A percentile compares a stretch with the other conserved stretches of the same genome.
Evolutionary conservation across 2,113 vertebrate genomes (phyloP).

Genomic region (Campylorhamphus procurvoides): DNA sequence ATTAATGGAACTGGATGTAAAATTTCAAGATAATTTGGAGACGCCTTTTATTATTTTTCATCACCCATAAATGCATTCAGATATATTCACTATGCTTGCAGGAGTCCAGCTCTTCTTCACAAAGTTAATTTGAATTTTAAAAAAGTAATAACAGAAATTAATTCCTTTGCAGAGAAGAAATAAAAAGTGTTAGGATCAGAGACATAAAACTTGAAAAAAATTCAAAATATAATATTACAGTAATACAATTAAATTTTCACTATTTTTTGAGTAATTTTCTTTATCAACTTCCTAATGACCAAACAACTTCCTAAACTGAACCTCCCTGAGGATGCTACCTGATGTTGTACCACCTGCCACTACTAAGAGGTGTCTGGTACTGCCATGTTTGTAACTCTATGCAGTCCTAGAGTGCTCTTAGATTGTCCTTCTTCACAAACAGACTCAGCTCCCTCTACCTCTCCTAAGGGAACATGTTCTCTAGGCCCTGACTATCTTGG

Average conservation of each 20-base stretch:
- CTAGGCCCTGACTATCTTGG: background rate
- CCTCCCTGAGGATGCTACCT: background rate
- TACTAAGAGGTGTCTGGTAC: background rate
- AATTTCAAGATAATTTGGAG: constrained; percentile 1
- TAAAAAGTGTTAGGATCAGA: background rate
- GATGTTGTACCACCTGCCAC: background rate
- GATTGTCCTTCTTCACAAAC: background rate
- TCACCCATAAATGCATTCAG: background rate
- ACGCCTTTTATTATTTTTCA: background rate
- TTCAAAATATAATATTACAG: background rate
- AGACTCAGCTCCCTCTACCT: background rate
- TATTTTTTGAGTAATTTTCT: background rate
- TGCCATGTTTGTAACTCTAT: background rate
- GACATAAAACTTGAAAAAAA: background rate
- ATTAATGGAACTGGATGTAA: background rate
- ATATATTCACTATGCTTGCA: background rate
- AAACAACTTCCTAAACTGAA: background rate
- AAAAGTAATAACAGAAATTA: background rate
- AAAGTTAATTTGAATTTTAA: background rate
- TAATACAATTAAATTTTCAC: background rate
- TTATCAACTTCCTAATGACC: background rate
- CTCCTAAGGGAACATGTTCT: background rate
- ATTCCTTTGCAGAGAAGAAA: background rate
- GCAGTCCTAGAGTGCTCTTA: background rate
- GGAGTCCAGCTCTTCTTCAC: background rate